Base-by-base conservation (phyloP, 2,113 vertebrate species). In the Astatotilapia flaviijosephi region DNA sequence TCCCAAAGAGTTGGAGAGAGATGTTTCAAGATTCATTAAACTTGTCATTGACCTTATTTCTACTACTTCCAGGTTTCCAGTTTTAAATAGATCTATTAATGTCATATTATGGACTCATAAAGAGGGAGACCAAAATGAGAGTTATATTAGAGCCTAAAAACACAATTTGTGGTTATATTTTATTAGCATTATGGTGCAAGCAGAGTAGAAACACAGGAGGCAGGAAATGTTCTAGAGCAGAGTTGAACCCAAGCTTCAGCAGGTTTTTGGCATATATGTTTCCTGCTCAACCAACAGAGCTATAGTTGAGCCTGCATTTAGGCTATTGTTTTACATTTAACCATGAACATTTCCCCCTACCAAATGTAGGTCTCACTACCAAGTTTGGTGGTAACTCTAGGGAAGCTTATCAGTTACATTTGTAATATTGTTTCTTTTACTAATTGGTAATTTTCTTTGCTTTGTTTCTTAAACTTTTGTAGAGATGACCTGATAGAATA, bases 21-120 rank as follows among this genome's bases (percentile, higher is more conserved):
- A 51, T n/a, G 85, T 87, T 84, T 90, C 31, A 31, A 83, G 82
- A 89, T 86, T 86, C 89, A 51, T 92, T 95, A 91, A 91, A 83
- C 51, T 88, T 84, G 62, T 93, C 85, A 88, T 70, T 92, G 80
- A 84, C 79, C 9, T 15, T 15, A 86, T 87, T 86, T 88, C 45
- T 49, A 49, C 70, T 49, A 77, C 42, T 49, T 49, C 49, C 73
- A 81, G 81, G 80, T 85, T 95, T 88, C 89, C 55, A 91, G 68
- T 87, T 94, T 91, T 93, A 82, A 93, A 89, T 87, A 82, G 70
- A 89, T 90, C 82, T 70, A 45, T 85, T 89, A 35, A 88, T 35
- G 60, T 83, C 53, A 33, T 89, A 33, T 31, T 31, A 28, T 77
- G 42, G 31, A n/a, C 45, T 86, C 82, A 88, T 83, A 79, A 84